These are phyloP conservation scores for Hydrolagus affinis DNA, from an alignment of 2,113 vertebrate species.

Conservation along the genomic window DNA sequence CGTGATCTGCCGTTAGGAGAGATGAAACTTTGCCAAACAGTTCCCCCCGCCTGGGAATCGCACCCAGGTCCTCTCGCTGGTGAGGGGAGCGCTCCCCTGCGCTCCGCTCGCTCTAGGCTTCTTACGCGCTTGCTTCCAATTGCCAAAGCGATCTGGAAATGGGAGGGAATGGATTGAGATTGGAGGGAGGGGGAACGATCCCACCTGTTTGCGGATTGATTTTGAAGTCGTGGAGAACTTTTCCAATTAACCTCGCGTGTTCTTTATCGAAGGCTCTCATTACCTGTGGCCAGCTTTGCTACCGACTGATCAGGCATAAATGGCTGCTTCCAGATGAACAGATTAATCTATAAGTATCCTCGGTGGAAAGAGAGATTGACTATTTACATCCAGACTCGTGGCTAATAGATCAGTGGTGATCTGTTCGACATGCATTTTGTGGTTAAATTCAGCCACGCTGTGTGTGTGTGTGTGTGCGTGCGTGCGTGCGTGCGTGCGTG, in stretches of 20 bases:
- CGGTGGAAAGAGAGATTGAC: slow-evolving; percentile 12
- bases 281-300: slow-evolving; percentile 1
- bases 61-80: too few relatives aligned
- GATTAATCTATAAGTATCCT: slow-evolving; percentile 16
- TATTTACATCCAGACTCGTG: not conserved
- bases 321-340: not conserved
- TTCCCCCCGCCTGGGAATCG: too few relatives aligned
- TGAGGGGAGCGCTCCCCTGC: too few relatives aligned
- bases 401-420: not conserved
- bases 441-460: not conserved
- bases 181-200: not conserved
- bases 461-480: too few relatives aligned
- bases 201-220: not conserved
- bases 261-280: not conserved
- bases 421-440: not conserved
- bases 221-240: not conserved
- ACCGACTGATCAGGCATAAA: not conserved
- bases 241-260: slow-evolving; percentile 12
- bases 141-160: not conserved
- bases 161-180: not conserved
- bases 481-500: too few relatives aligned
- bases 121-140: not conserved
- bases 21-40: too few relatives aligned
- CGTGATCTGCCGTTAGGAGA: too few relatives aligned
- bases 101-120: too few relatives aligned